Conservation (phyloP, 2,113 vertebrate species). For the Ammodramus savannarum region DNA sequence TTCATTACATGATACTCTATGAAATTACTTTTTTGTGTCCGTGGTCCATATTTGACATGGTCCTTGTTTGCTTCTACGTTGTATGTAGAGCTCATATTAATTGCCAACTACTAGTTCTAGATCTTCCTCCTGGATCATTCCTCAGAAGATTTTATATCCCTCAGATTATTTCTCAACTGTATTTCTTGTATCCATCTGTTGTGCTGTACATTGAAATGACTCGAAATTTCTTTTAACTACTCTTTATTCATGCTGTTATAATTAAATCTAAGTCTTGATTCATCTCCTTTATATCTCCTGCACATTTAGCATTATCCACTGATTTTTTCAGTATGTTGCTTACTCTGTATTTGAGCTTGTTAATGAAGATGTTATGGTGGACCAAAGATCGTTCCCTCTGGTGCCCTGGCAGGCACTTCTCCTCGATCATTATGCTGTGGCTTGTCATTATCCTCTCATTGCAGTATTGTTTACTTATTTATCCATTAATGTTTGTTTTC, state of each 20-base stretch:
- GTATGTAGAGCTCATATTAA: neutral
- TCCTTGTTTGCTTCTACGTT: neutral
- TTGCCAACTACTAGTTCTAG: neutral
- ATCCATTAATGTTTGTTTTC: conserved; percentile 25
- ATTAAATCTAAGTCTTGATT: conserved; percentile 7
- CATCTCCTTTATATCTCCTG: neutral
- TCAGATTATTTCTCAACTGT: neutral
- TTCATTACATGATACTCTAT: neutral
- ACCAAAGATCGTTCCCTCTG: neutral
- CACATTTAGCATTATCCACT: neutral
- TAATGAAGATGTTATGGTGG: neutral
- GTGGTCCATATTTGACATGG: neutral
- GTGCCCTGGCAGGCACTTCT: neutral
- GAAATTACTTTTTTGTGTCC: neutral
- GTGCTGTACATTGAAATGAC: neutral
- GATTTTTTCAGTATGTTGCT: neutral
- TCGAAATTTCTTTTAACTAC: neutral
- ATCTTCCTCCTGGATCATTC: neutral
- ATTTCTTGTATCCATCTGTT: neutral
- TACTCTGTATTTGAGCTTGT: neutral
- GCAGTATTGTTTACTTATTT: conserved; percentile 4
- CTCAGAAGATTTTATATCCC: neutral
- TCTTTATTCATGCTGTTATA: neutral
- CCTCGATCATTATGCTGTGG: neutral
- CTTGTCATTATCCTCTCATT: neutral